Evolutionary conservation across 2,888 invertebrate genomes (phyloP), one percentile per base, ranked within the genome.

Genomic region (Hipparchia semele): DNA sequence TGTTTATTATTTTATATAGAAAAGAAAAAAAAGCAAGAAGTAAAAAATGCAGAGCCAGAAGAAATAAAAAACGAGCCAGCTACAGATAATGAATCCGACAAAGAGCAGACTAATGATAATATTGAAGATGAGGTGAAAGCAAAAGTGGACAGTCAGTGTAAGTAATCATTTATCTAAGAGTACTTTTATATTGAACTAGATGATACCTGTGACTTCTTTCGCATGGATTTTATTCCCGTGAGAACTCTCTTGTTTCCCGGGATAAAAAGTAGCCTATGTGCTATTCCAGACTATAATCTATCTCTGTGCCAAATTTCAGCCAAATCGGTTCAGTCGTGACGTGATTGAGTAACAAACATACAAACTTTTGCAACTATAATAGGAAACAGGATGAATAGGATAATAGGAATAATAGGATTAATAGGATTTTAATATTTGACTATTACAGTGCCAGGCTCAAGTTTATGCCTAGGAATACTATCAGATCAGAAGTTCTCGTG

Each of bases 371-470:
- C n/a, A n/a, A n/a, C n/a, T n/a, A n/a, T n/a, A n/a, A n/a, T n/a
- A n/a, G n/a, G n/a, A n/a, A n/a, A n/a, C n/a, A n/a, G n/a, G n/a
- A n/a, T n/a, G n/a, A n/a, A n/a, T n/a, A n/a, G n/a, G n/a, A n/a
- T n/a, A n/a, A n/a, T n/a, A n/a, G n/a, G n/a, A n/a, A n/a, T n/a
- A n/a, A n/a, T n/a, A n/a, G n/a, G n/a, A n/a, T n/a, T n/a, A n/a
- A n/a, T n/a, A n/a, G n/a, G n/a, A n/a, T n/a, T n/a, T n/a, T n/a
- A 51, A 39, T 39, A 39, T 39, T 39, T 61, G 13, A 51, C 13
- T 64, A 46, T 54, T 90, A 45, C 81, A 96, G 96, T 96, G 78
- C 96, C 96, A 64, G 96, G 96, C 5, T 95, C 96, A 65, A 94
- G 94, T 73, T 81, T 95, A 68, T 95, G 94, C 70, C 89, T 96